phyloP scores from a whole-genome alignment of 1,140 invertebrate species.

The Plodia interpunctella region DNA sequence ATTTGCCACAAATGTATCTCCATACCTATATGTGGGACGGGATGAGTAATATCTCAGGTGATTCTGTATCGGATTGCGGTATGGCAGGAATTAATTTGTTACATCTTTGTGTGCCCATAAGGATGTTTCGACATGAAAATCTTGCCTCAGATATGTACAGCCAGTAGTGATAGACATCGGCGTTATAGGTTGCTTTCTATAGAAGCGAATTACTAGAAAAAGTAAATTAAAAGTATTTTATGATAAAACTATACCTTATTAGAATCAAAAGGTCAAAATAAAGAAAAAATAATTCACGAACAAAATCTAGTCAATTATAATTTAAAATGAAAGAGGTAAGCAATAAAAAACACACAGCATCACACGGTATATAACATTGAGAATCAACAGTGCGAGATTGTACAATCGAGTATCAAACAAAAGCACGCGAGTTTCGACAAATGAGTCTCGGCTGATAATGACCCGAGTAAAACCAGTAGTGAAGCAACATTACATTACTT shows the following conservation, averaged over 20 bases:
- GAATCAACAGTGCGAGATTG: background rate
- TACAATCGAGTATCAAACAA: background rate
- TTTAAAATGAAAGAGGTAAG: background rate
- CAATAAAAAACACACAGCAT: background rate
- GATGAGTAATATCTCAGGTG: conserved; percentile 10
- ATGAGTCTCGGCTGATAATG: conserved; percentile 50
- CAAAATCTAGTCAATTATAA: background rate
- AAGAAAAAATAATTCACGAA: background rate
- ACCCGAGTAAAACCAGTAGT: conserved; percentile 71
- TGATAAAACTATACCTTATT: no score
- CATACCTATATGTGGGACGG: background rate
- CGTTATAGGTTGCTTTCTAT: background rate
- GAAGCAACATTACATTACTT: conserved; percentile 31
- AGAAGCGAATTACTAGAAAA: background rate
- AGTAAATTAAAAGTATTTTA: no score
- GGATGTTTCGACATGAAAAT: conserved; percentile 45
- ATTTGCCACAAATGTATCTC: background rate
- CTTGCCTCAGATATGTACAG: conserved; percentile 58
- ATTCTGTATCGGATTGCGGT: conserved; percentile 24
- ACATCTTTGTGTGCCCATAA: conserved; percentile 37
- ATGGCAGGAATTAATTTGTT: conserved; percentile 39
- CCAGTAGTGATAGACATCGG: conserved; percentile 41
- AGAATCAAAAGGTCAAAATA: no score
- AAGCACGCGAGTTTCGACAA: conserved; percentile 46
- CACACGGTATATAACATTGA: background rate